Evolutionary conservation across 2,888 invertebrate genomes (phyloP).

Genomic region (Cryptophagus acutangulus): DNA sequence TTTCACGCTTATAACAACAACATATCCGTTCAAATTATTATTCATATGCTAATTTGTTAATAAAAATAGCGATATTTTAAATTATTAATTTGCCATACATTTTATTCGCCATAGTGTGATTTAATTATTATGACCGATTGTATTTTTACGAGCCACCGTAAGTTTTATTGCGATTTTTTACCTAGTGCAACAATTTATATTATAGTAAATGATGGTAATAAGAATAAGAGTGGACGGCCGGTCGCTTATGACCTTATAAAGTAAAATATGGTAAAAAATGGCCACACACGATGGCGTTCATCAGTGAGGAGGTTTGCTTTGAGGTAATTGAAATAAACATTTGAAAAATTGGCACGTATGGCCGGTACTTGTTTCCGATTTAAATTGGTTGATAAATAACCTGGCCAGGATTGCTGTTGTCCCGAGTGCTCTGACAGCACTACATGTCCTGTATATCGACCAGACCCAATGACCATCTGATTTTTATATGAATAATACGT

Average conservation of each 20-base stretch:
- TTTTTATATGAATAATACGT: no score
- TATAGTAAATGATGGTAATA: conserved; percentile 20
- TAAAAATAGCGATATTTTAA: no score
- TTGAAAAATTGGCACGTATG: conserved; percentile 42
- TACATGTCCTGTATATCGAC: conserved; percentile 24
- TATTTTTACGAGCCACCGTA: no score
- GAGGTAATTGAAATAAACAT: conserved; percentile 36
- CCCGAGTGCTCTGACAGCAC: conserved; percentile 24
- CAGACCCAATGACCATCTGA: conserved; percentile 23
- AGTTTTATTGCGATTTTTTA: no score
- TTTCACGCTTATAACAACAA: no score
- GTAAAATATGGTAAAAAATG: conserved; percentile 27
- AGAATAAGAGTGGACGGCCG: no score
- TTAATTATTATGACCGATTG: no score
- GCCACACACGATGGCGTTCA: conserved; percentile 33
- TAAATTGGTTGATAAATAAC: conserved; percentile 29
- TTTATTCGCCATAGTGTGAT: no score
- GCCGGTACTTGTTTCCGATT: conserved; percentile 34
- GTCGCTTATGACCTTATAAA: conserved; percentile 31
- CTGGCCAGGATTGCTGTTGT: conserved; percentile 20
- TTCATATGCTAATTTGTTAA: no score
- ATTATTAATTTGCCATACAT: no score
- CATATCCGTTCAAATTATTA: no score
- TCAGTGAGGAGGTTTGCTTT: conserved; percentile 18
- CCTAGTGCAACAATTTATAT: no score